Percentiles rank a stretch among this genome's conserved stretches.
These are phyloP conservation scores for Drosophila varians DNA, from an alignment of 1,140 invertebrate genomes.

Conservation along the genomic window DNA sequence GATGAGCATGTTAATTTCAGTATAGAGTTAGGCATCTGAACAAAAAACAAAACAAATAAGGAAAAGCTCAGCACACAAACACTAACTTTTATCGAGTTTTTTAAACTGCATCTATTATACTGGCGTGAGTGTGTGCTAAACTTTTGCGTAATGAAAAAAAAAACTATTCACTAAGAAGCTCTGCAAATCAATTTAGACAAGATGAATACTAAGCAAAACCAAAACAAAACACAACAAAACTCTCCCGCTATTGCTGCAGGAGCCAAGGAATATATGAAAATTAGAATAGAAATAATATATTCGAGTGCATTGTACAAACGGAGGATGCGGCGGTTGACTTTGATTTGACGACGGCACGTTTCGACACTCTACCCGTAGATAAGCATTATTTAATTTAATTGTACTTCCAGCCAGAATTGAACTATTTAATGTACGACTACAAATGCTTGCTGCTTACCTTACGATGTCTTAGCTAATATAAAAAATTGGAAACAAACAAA, in stretches of 20 bases:
- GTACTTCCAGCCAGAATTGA: conserved; percentile 71
- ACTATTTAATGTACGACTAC: conserved; percentile 54
- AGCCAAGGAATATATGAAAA: conserved; percentile 32
- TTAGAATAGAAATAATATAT: conserved; percentile 32
- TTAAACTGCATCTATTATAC: conserved; percentile 37
- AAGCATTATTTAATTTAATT: conserved; percentile 46
- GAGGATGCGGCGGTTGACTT: conserved; percentile 27
- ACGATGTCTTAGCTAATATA: conserved; percentile 28
- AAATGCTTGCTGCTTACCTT: conserved; percentile 58
- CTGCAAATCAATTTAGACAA: conserved; percentile 58
- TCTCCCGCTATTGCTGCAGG: conserved; percentile 52
- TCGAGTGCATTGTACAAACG: conserved; percentile 58
- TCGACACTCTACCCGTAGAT: conserved; percentile 25
- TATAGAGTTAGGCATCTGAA: conserved; percentile 65
- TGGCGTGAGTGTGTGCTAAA: conserved; percentile 20
- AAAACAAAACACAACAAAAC: conserved; percentile 46
- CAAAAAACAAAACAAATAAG: conserved; percentile 35
- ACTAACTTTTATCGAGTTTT: conserved; percentile 65
- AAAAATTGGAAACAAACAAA: too few species aligned
- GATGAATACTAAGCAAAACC: conserved; percentile 61
- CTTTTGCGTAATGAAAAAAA: conserved; percentile 32
- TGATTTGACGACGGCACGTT: conserved; percentile 24
- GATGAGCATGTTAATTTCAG: conserved; percentile 63
- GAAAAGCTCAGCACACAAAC: conserved; percentile 57
- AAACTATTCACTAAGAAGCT: conserved; percentile 38